Conservation (phyloP, 2,113 vertebrate species). For the Canis aureus region DNA sequence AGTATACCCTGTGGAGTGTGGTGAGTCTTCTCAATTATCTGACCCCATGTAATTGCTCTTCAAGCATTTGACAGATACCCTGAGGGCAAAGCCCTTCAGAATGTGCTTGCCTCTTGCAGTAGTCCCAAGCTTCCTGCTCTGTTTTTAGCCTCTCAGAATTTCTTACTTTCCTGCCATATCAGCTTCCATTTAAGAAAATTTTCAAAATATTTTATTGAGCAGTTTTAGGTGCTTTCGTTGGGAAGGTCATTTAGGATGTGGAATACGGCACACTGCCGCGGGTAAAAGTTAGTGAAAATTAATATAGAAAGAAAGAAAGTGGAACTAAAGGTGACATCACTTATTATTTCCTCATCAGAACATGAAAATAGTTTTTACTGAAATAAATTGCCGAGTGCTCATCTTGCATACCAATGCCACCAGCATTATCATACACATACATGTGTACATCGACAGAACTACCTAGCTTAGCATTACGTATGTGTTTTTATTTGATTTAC, state of each 20-base stretch:
- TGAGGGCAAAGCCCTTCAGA: neutral
- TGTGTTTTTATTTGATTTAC: neutral
- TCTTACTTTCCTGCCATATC: neutral
- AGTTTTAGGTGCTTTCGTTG: neutral
- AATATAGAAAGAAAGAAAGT: neutral
- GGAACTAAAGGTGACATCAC: neutral
- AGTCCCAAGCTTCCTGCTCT: neutral
- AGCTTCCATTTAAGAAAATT: neutral
- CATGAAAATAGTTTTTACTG: slow-evolving; percentile 20
- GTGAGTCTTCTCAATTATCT: neutral
- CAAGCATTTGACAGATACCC: neutral
- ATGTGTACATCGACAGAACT: neutral
- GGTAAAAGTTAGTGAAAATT: neutral
- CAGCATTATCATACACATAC: neutral
- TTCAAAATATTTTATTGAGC: neutral
- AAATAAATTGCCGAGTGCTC: neutral
- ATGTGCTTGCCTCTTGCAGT: neutral
- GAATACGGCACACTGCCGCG: neutral
- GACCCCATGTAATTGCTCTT: neutral
- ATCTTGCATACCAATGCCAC: neutral
- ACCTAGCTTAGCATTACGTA: neutral
- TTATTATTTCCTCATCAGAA: neutral
- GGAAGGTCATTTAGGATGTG: slow-evolving; percentile 7
- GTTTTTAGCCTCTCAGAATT: neutral
- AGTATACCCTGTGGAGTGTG: neutral